A percentile compares a stretch with the other conserved stretches of the same genome.
Conservation (phyloP, 2,888 invertebrate genomes). For the Anaspis maculata region DNA sequence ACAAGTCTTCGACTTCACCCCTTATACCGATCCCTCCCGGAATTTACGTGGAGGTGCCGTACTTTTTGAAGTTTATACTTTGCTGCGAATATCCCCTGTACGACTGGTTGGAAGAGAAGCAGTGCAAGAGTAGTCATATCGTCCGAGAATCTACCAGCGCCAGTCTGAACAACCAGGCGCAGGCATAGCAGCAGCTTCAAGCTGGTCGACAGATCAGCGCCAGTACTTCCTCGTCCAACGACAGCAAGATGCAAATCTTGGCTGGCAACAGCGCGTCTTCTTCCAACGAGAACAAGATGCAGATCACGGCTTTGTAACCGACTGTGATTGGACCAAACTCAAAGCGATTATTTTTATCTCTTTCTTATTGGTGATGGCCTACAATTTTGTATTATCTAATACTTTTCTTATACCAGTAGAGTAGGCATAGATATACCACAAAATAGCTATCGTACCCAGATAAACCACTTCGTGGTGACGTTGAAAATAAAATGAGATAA, state of each 20-base stretch:
- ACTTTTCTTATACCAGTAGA: no score
- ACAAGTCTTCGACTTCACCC: slow-evolving; percentile 82
- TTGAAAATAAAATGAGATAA: no score
- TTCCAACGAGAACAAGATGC: no score
- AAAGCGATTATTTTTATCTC: background rate
- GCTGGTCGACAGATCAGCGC: slow-evolving; percentile 30
- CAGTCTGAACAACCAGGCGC: slow-evolving; percentile 53
- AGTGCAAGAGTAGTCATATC: slow-evolving; percentile 43
- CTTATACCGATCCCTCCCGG: slow-evolving; percentile 81
- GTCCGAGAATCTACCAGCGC: slow-evolving; percentile 64
- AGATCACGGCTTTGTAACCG: slow-evolving; percentile 21
- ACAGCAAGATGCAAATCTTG: slow-evolving; percentile 23
- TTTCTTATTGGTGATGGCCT: no score
- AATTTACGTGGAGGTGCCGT: slow-evolving; percentile 80
- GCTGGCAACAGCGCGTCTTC: no score
- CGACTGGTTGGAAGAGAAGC: slow-evolving; percentile 59
- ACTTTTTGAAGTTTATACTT: slow-evolving; percentile 69
- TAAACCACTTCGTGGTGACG: no score
- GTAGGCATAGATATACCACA: no score
- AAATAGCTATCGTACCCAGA: no score
- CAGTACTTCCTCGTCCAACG: slow-evolving; percentile 6
- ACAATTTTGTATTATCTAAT: no score
- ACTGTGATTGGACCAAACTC: slow-evolving; percentile 2
- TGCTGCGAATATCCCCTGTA: slow-evolving; percentile 89
- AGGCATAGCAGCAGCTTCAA: slow-evolving; percentile 60